These are phyloP conservation scores for Drosophila heteroneura DNA, from an alignment of 2,888 invertebrate genomes.

Conservation along the genomic window DNA sequence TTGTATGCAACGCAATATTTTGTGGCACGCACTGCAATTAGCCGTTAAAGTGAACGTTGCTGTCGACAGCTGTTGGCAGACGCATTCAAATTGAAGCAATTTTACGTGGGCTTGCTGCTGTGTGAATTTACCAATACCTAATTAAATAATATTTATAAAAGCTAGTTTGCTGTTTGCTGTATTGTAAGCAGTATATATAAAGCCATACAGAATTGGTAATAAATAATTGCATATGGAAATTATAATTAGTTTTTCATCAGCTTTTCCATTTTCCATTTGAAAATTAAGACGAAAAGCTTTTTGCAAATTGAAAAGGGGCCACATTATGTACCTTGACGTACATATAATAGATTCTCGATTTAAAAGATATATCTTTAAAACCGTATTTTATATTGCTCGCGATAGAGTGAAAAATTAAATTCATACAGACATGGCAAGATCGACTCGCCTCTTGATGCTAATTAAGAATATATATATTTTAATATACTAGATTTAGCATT, in stretches of 20 bases:
- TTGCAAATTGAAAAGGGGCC: not conserved
- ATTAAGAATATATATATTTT: not conserved
- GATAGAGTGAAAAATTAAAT: not conserved
- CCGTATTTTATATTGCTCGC: not conserved
- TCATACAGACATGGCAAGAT: not conserved
- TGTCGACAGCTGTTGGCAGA: conserved; percentile 28
- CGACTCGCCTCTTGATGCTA: not conserved
- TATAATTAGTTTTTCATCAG: no score
- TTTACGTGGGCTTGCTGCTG: not conserved
- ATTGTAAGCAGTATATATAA: no score
- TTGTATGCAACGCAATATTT: conserved; percentile 12
- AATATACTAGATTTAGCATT: not conserved
- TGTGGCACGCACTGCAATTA: conserved; percentile 52
- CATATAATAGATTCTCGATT: not conserved
- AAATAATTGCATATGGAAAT: no score
- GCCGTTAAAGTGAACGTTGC: conserved; percentile 28
- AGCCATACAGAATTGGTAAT: no score
- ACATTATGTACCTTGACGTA: not conserved
- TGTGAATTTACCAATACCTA: not conserved
- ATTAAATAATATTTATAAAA: not conserved
- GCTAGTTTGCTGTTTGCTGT: not conserved
- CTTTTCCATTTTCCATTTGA: no score
- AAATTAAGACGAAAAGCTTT: not conserved
- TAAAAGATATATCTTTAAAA: not conserved
- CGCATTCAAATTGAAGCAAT: conserved; percentile 19